Evolutionary conservation across 2,797 vertebrate species (phyloP).

Genomic region (Sternotherus odoratus): DNA sequence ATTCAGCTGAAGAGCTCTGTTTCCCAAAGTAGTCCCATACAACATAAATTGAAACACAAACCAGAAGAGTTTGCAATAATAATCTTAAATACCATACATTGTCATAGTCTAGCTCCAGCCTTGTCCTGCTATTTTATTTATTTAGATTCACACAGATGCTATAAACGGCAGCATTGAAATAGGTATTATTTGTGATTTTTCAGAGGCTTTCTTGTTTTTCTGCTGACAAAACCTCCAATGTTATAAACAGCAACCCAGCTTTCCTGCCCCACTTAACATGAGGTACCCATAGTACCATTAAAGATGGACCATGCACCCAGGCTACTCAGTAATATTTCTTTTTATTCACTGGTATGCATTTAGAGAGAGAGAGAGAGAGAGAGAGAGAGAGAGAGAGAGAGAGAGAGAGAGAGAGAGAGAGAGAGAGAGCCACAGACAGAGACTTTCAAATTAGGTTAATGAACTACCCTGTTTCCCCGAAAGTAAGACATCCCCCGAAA

Average conservation of each 20-base stretch:
- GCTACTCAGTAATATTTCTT: constrained; percentile 19
- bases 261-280: neutral
- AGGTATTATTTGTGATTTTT: neutral
- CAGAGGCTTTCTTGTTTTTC: neutral
- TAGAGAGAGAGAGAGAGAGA: no score
- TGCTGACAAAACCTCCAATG: neutral
- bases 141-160: neutral
- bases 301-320: neutral
- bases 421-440: no score
- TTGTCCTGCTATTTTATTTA: neutral
- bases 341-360: neutral
- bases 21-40: neutral
- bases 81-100: neutral
- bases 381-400: no score
- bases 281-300: neutral
- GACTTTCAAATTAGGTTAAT: no score
- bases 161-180: neutral
- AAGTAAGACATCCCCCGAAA: no score
- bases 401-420: no score
- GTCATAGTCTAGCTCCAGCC: neutral
- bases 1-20: neutral
- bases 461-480: no score
- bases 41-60: neutral
- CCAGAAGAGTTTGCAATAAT: neutral
- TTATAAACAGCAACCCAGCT: neutral